Base-by-base conservation (phyloP, 2,888 invertebrate genomes). In the Biston stratarius region DNA sequence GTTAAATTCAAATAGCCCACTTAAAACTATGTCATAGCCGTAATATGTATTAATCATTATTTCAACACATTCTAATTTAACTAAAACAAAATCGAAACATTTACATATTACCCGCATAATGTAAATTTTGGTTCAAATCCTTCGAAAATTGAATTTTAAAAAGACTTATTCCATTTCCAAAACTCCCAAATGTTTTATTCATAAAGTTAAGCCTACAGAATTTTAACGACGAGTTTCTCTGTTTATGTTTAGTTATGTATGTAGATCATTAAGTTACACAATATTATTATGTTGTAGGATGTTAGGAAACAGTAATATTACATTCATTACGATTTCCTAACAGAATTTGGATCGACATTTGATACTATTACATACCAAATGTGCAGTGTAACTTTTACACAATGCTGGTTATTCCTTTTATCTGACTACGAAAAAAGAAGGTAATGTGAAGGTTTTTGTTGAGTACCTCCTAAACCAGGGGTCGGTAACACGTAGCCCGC, bases 191-290 rank as follows among this genome's bases (percentile, higher is more conserved):
- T 49, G n/a, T 56, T 62, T 64, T 34, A 71, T 69, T 69, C 71
- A 68, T 64, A 58, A 55, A 6, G 24, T 24, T 24, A 24, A 24
- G 38, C 36, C 12, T 49, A 63, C 55, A 67, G 11, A 68, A 68
- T 64, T 59, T 61, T 9, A 51, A 69, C 49, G 60, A 47, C 56
- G 36, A 64, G 69, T 71, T 73, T 71, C 68, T 56, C 73, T 14
- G 0, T 56, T 60, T 48, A 55, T 51, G 68, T 65, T 72, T 60
- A 64, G 65, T 69, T 69, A 71, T 60, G 65, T 67, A 70, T 69
- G 62, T 71, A 42, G 56, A 15, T 51, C 67, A 60, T 57, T 51
- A 34, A 3, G 48, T 66, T 66, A 60, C 63, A 47, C 15, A 64
- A 64, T 53, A 24, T 6, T 5, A 38, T 6, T 6, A 45, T 40